These are phyloP conservation scores for Aporrectodea caliginosa DNA, from an alignment of 1,140 invertebrate genomes.

Conservation along the genomic window DNA sequence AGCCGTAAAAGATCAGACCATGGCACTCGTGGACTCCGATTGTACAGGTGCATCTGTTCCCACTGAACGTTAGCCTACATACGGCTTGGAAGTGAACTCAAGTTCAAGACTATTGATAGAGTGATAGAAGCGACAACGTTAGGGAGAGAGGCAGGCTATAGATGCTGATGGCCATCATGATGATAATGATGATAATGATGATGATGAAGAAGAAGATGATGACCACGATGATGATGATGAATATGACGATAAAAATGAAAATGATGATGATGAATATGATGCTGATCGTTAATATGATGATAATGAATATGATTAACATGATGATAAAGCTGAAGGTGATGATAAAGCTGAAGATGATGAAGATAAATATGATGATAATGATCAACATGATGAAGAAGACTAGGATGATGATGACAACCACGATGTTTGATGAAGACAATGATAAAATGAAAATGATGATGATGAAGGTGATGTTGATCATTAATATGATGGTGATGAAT, in stretches of 20 bases:
- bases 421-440: neutral
- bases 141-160: too few relatives aligned
- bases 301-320: neutral
- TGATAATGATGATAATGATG: neutral
- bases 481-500: too few relatives aligned
- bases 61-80: too few relatives aligned
- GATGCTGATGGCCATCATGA: too few relatives aligned
- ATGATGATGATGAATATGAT: slow-evolving; percentile 2
- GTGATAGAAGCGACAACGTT: too few relatives aligned
- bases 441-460: neutral
- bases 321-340: neutral
- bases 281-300: neutral
- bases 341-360: neutral
- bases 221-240: neutral
- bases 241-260: neutral
- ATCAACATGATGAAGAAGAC: too few relatives aligned
- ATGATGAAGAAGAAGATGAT: neutral
- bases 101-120: too few relatives aligned
- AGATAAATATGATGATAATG: too few relatives aligned
- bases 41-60: too few relatives aligned
- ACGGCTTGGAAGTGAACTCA: too few relatives aligned
- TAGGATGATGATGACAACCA: neutral
- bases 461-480: neutral
- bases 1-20: too few relatives aligned
- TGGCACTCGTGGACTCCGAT: too few relatives aligned